phyloP scores from a whole-genome alignment of 1,140 invertebrate species.

The Tetragnatha versicolor region DNA sequence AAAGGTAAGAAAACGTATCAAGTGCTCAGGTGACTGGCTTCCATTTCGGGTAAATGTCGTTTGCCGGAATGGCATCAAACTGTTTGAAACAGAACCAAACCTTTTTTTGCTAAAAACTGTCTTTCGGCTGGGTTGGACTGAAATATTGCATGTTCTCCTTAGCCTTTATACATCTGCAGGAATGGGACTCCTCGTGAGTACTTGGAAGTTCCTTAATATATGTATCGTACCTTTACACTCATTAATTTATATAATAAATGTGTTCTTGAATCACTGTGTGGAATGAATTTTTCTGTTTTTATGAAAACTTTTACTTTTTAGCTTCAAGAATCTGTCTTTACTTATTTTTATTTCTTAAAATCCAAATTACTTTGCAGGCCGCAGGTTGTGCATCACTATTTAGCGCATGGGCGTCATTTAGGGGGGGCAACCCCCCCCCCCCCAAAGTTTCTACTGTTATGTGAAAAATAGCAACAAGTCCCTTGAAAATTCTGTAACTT shows the following conservation, averaged over 20 bases:
- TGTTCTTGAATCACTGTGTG: constrained; percentile 30
- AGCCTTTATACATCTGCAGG: constrained; percentile 38
- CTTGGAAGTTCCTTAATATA: constrained; percentile 45
- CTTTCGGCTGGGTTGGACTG: constrained; percentile 36
- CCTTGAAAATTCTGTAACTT: too few species aligned
- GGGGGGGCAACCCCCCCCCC: too few species aligned
- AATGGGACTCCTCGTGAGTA: constrained; percentile 28
- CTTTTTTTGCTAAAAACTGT: constrained; percentile 28
- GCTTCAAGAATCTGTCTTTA: too few species aligned
- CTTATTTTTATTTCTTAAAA: too few species aligned
- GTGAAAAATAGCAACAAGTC: too few species aligned
- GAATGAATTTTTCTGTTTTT: background rate
- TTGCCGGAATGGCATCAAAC: background rate
- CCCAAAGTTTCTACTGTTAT: too few species aligned
- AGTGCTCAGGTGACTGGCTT: constrained; percentile 54
- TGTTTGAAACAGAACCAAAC: background rate
- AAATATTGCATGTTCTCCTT: constrained; percentile 41
- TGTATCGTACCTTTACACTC: constrained; percentile 47
- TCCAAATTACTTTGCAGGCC: too few species aligned
- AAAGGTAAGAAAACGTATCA: constrained; percentile 45
- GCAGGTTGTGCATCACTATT: too few species aligned
- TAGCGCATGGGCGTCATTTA: too few species aligned
- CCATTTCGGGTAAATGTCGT: constrained; percentile 37
- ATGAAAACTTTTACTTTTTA: too few species aligned
- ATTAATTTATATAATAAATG: constrained; percentile 51